Conservation (phyloP, 2,113 vertebrate genomes). For the Ceuthmochares aereus region DNA sequence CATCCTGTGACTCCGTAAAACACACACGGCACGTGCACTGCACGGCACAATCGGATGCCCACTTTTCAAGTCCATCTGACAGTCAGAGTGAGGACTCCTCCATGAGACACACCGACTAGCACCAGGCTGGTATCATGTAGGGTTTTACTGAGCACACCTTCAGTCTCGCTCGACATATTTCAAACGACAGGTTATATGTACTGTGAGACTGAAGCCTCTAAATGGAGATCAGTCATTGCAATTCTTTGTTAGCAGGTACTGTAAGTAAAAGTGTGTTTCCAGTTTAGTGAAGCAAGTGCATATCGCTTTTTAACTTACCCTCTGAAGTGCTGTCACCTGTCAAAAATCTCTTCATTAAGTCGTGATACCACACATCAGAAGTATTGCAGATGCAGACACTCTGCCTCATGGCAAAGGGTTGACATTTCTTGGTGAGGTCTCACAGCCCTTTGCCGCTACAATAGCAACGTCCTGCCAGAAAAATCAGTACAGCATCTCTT, state of each 20-base stretch:
- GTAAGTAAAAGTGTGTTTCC: background rate
- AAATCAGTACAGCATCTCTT: background rate
- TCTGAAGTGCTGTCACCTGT: constrained; percentile 14
- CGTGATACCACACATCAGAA: constrained; percentile 1
- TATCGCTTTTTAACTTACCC: constrained; percentile 50
- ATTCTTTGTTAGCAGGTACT: background rate
- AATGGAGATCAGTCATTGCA: background rate
- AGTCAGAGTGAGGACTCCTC: background rate
- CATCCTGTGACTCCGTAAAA: background rate
- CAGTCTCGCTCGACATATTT: background rate
- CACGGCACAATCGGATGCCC: accelerated
- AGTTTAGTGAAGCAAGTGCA: constrained; percentile 27
- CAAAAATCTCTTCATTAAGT: constrained; percentile 1
- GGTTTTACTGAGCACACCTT: background rate
- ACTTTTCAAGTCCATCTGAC: background rate
- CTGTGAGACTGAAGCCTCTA: background rate
- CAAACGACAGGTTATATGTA: background rate
- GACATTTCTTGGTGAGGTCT: constrained; percentile 20
- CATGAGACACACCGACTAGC: background rate
- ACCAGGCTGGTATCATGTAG: background rate
- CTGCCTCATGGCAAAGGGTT: constrained; percentile 16
- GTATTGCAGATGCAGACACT: background rate
- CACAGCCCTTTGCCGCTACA: background rate
- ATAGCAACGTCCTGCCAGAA: background rate
- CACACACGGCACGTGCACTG: accelerated